Percentiles rank a stretch among this genome's conserved stretches.
These are phyloP conservation scores for Taphrorychus bicolor DNA, from an alignment of 2,888 invertebrate species.

Conservation along the genomic window DNA sequence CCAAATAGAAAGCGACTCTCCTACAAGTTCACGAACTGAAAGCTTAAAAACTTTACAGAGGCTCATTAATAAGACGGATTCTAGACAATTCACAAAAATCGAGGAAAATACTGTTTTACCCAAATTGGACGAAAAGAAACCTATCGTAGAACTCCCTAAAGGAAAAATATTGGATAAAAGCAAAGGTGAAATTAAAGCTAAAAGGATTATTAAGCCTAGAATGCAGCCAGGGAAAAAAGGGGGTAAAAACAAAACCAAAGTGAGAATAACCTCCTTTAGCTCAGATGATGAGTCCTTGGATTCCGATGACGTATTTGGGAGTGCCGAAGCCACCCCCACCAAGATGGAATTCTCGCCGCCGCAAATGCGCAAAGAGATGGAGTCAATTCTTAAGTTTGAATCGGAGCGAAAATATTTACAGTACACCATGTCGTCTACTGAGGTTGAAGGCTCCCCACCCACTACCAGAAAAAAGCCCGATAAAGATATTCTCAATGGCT, in stretches of 20 bases:
- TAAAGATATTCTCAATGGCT: slow-evolving; percentile 59
- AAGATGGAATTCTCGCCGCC: slow-evolving; percentile 78
- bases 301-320: slow-evolving; percentile 79
- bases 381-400: slow-evolving; percentile 75
- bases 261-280: slow-evolving; percentile 77
- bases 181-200: slow-evolving; percentile 69
- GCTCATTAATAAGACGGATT: slow-evolving; percentile 47
- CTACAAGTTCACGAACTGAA: slow-evolving; percentile 76
- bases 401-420: slow-evolving; percentile 71
- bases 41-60: slow-evolving; percentile 62
- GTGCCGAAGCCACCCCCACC: slow-evolving; percentile 75
- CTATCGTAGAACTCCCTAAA: slow-evolving; percentile 2
- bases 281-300: slow-evolving; percentile 80
- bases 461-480: slow-evolving; percentile 74
- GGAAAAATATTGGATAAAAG: slow-evolving; percentile 61
- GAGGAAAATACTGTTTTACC: slow-evolving; percentile 45
- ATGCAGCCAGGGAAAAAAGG: slow-evolving; percentile 68
- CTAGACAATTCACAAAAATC: slow-evolving; percentile 39
- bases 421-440: slow-evolving; percentile 74
- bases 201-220: slow-evolving; percentile 68
- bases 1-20: slow-evolving; percentile 79
- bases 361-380: slow-evolving; percentile 77
- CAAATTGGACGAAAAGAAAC: slow-evolving; percentile 36
- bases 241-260: slow-evolving; percentile 70
- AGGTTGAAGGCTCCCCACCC: slow-evolving; percentile 79